Evolutionary conservation across 2,797 vertebrate species (phyloP), one percentile per base, ranked within the genome.

Genomic region (Fistularia tabacaria): DNA sequence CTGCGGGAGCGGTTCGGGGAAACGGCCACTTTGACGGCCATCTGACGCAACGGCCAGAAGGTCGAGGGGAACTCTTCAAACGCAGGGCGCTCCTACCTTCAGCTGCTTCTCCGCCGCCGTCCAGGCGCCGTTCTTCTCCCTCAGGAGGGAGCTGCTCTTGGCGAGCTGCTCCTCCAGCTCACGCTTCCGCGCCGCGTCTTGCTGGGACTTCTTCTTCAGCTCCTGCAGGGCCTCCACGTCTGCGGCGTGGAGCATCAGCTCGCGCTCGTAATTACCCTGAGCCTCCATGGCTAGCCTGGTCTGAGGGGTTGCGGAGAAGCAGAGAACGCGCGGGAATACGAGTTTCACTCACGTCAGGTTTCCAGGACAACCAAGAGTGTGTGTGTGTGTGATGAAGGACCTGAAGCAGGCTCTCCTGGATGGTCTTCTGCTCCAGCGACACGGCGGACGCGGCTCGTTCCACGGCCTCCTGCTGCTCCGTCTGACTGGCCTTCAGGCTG

Each of bases 241-340:
- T 0, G 95, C 95, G 39, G 96, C 95, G 14, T 99, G 97, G 8
- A 99, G 92, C 95, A 99, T 98, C 50, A 99, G 62, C 69, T 99
- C 97, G 38, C 95, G 83, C 64, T 99, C 95, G 0, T 99, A 99
- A 39, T 98, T 98, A 43, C 93, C 93, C 72, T 98, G 96, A 5
- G 96, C 95, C 81, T 98, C 96, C 46, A 85, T 85, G 8, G 96
- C 95, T 52, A 96, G 49, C 53, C 79, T 86, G 0, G 76, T 84
- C 87, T 88, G 56, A 43, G 37, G 43, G 3, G 25, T 7, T 3
- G 13, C n/a, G 41, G 12, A 11, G 41, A 42, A 42, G 12, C 41
- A 42, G 41, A 8, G 8, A 10, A 1, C 39, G 7, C 7, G 8
- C 10, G 7, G 3, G 8, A 40, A 10, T 3, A 40, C 8, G 2